Evolutionary conservation across 2,797 vertebrate genomes (phyloP).

Genomic region (Coranthus polyacanthus): DNA sequence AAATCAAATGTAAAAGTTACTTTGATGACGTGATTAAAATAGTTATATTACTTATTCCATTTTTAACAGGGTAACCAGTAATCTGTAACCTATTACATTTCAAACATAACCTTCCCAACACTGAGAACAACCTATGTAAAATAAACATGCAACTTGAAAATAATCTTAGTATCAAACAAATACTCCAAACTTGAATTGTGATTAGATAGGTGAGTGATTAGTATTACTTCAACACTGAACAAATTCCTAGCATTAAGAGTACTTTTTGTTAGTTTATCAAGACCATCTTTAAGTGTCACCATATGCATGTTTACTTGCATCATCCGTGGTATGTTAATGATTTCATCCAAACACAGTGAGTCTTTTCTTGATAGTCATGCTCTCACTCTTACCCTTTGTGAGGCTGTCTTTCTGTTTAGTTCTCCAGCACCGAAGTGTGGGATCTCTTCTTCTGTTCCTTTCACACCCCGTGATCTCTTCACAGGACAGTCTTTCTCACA

Average conservation of each 20-base stretch:
- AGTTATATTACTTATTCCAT: too few species aligned
- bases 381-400: conserved; percentile 85
- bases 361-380: conserved; percentile 69
- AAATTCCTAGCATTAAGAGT: not conserved
- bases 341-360: conserved; percentile 42
- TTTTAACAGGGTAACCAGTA: too few species aligned
- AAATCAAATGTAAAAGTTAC: too few species aligned
- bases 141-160: conserved; percentile 44
- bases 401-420: conserved; percentile 79
- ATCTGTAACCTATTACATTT: too few species aligned
- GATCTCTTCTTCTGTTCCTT: conserved; percentile 50
- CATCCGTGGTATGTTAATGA: conserved; percentile 53
- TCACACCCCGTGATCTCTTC: conserved; percentile 70
- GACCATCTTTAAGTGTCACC: not conserved
- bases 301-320: conserved; percentile 34
- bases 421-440: conserved; percentile 64
- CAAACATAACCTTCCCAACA: too few species aligned
- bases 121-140: not conserved
- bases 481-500: conserved; percentile 43
- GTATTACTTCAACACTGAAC: not conserved
- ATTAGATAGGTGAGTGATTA: conserved; percentile 8
- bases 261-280: conserved; percentile 50
- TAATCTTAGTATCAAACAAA: not conserved
- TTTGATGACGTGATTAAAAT: too few species aligned
- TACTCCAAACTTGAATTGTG: not conserved